A percentile compares a stretch with the other conserved stretches of the same genome.
Evolutionary conservation across 2,797 vertebrate genomes (phyloP).

Genomic region (Notoglanidium macrostoma): DNA sequence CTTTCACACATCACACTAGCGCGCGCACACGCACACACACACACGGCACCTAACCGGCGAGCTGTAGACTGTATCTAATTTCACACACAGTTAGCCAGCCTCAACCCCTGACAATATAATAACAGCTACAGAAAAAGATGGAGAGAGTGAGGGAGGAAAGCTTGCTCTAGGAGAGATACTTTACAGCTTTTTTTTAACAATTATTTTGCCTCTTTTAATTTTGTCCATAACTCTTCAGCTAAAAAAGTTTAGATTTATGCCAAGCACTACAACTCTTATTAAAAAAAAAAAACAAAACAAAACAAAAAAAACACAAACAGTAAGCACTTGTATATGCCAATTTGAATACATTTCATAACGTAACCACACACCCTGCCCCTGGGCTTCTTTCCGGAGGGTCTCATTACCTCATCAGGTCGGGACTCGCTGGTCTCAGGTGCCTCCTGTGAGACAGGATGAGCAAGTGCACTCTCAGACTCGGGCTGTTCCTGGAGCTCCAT

Average conservation of each 20-base stretch:
- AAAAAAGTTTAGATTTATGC: not conserved
- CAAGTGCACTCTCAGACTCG: slow-evolving; percentile 69
- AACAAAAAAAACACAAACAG: too few species aligned
- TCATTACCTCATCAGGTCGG: slow-evolving; percentile 79
- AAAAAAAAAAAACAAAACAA: not conserved
- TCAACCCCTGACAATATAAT: slow-evolving; percentile 51
- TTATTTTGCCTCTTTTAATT: not conserved
- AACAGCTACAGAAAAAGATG: slow-evolving; percentile 51
- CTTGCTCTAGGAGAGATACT: slow-evolving; percentile 32
- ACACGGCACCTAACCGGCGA: slow-evolving; percentile 4
- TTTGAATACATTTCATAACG: slow-evolving; percentile 1
- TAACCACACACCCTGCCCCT: slow-evolving; percentile 24
- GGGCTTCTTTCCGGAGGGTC: slow-evolving; percentile 55
- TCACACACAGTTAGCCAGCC: slow-evolving; percentile 47
- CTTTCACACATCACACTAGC: not conserved
- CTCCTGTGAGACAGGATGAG: slow-evolving; percentile 69
- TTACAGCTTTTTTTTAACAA: not conserved
- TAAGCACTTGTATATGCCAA: slow-evolving; percentile 11
- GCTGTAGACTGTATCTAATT: slow-evolving; percentile 40
- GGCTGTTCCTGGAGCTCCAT: slow-evolving; percentile 72
- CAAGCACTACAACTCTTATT: not conserved
- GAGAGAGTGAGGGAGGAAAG: slow-evolving; percentile 50
- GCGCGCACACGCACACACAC: slow-evolving; percentile 12
- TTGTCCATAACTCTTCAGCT: not conserved
- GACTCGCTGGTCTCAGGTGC: slow-evolving; percentile 71